Base-by-base conservation (phyloP, 2,888 invertebrate species). In the Eupithecia inturbata region DNA sequence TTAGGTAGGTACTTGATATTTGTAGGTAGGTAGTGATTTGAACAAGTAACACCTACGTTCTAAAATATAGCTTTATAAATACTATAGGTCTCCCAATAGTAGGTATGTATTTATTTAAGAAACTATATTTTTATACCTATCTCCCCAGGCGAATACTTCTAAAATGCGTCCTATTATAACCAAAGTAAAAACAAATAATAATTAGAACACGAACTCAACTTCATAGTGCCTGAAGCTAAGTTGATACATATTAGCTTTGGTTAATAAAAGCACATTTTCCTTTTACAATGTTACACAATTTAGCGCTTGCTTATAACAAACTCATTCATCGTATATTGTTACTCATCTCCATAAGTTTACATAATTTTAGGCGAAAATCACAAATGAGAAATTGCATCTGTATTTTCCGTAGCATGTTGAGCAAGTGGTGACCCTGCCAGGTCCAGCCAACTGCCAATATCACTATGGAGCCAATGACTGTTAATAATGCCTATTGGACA, bases 381-480 rank as follows among this genome's bases (percentile, higher is more conserved):
- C 66, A 66, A 39, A 41, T 28, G 14, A n/a, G 5, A 36, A 68
- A 66, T 64, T 73, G 63, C 62, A 62, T 33, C 36, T 64, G 22
- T 12, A n/a, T 64, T 39, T 64, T 22, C 64, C 19, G 39, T 22
- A 36, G 33, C 66, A 45, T 60, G 39, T 60, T 33, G 41, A 41
- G 36, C 57, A 28, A 33, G 72, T 69, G 41, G 16, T 67, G 73
- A 67, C 62, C 73, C 62, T 12, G 36, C 63, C 26, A 33, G 63
- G 16, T 39, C 14, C 19, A 57, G 49, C 36, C 39, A 33, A 22
- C 60, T 73, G 67, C 41, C 70, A 70, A 67, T 70, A 67, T 63
- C 73, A 73, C 36, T n/a, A 33, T 60, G 73, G 62, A 73, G 14
- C 69, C 73, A 67, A 49, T 67, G 67, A 62, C 73, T 70, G 67